Percentiles rank a stretch among this genome's conserved stretches.
Conservation (phyloP, 1,140 invertebrate genomes). For the Lepidostoma basale region DNA sequence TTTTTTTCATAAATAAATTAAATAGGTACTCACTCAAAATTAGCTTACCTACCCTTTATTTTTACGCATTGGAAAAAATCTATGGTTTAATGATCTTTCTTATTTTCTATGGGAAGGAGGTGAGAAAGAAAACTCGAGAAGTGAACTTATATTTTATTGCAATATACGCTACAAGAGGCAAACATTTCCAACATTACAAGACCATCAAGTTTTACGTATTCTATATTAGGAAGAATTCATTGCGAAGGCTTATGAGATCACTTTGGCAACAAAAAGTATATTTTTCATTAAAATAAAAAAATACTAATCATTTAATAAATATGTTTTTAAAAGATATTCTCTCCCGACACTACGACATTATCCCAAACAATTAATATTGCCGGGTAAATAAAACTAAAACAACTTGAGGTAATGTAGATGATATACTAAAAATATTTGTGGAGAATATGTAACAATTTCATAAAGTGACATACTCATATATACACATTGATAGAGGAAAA, state of each 20-base stretch:
- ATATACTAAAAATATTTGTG: too few relatives aligned
- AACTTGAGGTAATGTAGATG: background rate
- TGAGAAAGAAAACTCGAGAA: too few relatives aligned
- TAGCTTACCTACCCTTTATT: too few relatives aligned
- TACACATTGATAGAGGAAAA: too few relatives aligned
- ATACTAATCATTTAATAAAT: background rate
- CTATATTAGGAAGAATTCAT: conserved; percentile 7
- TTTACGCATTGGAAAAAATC: too few relatives aligned
- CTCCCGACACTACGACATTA: background rate
- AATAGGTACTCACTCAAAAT: too few relatives aligned
- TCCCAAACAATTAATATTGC: background rate
- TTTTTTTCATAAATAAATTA: too few relatives aligned
- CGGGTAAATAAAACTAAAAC: background rate
- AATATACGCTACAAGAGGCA: conserved; percentile 24
- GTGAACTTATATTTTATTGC: conserved; percentile 26
- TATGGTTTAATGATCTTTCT: too few relatives aligned
- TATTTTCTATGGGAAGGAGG: too few relatives aligned
- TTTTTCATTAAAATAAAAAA: background rate
- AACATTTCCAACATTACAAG: conserved; percentile 18
- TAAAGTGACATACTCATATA: too few relatives aligned
- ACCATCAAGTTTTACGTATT: too few relatives aligned
- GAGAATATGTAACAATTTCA: too few relatives aligned
- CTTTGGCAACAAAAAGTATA: conserved; percentile 14
- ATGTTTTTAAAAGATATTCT: background rate
- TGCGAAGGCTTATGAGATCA: conserved; percentile 22